Conservation (phyloP, 2,113 vertebrate species). For the Plecotus auritus region DNA sequence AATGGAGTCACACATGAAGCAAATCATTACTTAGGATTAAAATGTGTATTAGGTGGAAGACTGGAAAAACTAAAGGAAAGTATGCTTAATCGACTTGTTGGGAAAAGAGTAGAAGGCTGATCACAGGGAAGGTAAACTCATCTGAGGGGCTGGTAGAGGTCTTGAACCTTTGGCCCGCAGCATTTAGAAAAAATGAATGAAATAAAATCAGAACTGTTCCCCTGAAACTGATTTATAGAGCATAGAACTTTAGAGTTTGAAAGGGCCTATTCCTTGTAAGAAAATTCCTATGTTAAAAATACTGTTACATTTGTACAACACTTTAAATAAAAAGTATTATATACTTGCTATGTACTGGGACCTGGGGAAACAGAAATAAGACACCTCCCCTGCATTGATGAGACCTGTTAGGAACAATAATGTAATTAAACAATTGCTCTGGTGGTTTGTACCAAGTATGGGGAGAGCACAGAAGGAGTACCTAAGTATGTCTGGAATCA, state of each 20-base stretch:
- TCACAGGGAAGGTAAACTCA: not conserved
- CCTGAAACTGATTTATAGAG: not conserved
- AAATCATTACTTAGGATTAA: conserved; percentile 29
- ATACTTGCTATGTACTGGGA: not conserved
- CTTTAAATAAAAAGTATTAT: conserved; percentile 25
- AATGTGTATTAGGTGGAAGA: not conserved
- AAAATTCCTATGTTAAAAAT: conserved; percentile 8
- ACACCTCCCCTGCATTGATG: not conserved
- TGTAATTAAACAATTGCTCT: not conserved
- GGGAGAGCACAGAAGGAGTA: not conserved
- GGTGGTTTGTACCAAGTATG: not conserved
- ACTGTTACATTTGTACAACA: not conserved
- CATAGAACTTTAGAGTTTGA: not conserved
- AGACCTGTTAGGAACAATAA: not conserved
- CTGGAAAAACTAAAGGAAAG: not conserved
- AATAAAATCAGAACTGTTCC: conserved; percentile 13
- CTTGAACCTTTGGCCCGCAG: not conserved
- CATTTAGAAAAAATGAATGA: not conserved
- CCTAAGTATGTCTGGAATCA: not conserved
- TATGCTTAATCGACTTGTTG: not conserved
- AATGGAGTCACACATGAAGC: not conserved
- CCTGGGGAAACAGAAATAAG: not conserved
- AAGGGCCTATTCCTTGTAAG: not conserved
- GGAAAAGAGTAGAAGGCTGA: not conserved
- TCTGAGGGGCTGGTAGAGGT: not conserved